phyloP scores from a whole-genome alignment of 2,113 vertebrate species.

The Anas platyrhynchos region DNA sequence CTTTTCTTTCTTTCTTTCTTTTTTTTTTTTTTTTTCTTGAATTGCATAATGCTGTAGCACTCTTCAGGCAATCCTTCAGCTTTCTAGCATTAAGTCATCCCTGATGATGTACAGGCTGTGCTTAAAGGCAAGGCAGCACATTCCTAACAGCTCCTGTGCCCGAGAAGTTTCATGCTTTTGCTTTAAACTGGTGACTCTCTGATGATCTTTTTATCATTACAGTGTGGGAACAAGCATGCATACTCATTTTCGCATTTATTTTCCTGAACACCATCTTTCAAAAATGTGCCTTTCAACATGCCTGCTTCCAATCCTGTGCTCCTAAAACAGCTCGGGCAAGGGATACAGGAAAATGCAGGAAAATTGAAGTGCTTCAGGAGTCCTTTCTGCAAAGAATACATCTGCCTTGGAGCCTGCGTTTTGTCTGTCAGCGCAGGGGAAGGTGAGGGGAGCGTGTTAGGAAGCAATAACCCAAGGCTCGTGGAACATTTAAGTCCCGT shows the following conservation, averaged over 20 bases:
- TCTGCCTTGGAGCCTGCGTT: not conserved
- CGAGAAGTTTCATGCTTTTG: not conserved
- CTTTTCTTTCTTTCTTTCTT: too few species aligned
- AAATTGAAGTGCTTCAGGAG: not conserved
- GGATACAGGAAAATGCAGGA: not conserved
- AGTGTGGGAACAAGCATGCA: not conserved
- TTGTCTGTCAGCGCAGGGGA: not conserved
- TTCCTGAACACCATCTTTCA: not conserved
- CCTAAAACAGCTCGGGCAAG: not conserved
- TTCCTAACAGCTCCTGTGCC: not conserved
- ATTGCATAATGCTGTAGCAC: not conserved
- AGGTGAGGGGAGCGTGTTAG: not conserved
- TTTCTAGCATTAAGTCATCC: conserved; percentile 16
- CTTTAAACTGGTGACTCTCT: not conserved
- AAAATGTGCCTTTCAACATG: not conserved
- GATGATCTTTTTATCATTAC: not conserved
- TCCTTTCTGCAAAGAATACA: not conserved
- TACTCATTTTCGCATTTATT: not conserved
- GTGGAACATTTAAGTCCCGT: not conserved
- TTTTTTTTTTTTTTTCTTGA: too few species aligned
- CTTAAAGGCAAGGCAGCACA: not conserved
- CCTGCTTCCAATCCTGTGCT: not conserved
- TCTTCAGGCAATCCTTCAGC: conserved; percentile 29
- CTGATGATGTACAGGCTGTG: not conserved
- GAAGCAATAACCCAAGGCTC: not conserved